A percentile compares a stretch with the other conserved stretches of the same genome.
phyloP scores from a whole-genome alignment of 1,140 invertebrate species.

The Diachasmimorpha longicaudata region DNA sequence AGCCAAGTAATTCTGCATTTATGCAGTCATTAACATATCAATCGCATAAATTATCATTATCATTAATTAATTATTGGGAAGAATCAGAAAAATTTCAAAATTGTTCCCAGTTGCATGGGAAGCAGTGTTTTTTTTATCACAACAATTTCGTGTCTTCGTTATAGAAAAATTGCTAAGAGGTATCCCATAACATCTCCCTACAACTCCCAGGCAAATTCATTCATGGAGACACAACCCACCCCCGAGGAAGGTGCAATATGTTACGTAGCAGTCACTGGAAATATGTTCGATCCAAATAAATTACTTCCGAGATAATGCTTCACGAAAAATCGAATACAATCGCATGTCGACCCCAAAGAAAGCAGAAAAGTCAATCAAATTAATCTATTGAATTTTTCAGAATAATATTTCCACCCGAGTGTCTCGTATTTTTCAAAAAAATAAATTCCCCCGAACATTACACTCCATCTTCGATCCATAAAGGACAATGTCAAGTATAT shows the following conservation, averaged over 20 bases:
- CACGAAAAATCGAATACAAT: neutral
- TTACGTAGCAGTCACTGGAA: slow-evolving; percentile 61
- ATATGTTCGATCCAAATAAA: slow-evolving; percentile 37
- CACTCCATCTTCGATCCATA: neutral
- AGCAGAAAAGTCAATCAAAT: neutral
- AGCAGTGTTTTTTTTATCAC: no score
- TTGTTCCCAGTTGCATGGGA: no score
- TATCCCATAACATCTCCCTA: slow-evolving; percentile 57
- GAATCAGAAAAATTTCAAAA: neutral
- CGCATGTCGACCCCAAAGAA: neutral
- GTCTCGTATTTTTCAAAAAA: no score
- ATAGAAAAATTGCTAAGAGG: slow-evolving; percentile 34
- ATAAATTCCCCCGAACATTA: no score
- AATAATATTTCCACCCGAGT: no score
- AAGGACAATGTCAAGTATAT: slow-evolving; percentile 47
- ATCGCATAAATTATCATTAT: neutral
- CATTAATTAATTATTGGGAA: neutral
- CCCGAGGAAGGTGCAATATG: slow-evolving; percentile 62
- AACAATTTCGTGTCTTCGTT: neutral
- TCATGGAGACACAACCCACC: slow-evolving; percentile 53
- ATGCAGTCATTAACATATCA: no score
- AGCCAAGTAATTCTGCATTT: slow-evolving; percentile 39
- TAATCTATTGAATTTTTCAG: neutral
- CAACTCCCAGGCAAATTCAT: slow-evolving; percentile 52
- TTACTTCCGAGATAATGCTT: neutral